These are phyloP conservation scores for Cygnus atratus DNA, from an alignment of 2,113 vertebrate genomes.

Conservation along the genomic window DNA sequence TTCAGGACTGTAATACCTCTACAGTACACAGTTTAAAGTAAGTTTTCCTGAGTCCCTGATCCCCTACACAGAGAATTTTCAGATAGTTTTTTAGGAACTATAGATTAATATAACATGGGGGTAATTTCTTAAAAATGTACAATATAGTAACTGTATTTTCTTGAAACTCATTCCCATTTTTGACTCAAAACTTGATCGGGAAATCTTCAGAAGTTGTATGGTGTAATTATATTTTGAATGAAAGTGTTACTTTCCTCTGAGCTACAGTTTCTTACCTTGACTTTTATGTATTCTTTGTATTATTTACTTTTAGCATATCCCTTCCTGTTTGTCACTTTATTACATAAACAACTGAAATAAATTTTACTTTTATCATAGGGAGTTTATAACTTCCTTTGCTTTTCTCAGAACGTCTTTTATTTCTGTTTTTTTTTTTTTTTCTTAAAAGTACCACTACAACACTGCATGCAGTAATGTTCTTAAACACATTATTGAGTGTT, in stretches of 20 bases:
- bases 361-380: background rate
- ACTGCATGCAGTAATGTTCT: background rate
- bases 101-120: background rate
- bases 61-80: background rate
- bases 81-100: background rate
- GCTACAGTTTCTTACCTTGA: background rate
- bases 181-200: background rate
- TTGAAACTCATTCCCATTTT: background rate
- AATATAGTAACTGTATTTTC: background rate
- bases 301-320: background rate
- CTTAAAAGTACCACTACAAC: background rate
- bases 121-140: background rate
- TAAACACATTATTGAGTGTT: background rate
- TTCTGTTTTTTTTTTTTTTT: background rate
- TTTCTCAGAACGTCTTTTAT: background rate
- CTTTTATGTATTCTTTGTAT: background rate
- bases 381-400: background rate
- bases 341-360: background rate
- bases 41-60: background rate
- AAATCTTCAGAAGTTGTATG: background rate
- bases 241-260: background rate
- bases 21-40: background rate
- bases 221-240: background rate
- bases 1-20: background rate
- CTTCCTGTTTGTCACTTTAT: background rate